These are phyloP conservation scores for Netelia inedita DNA, from an alignment of 2,888 invertebrate genomes.

Conservation along the genomic window DNA sequence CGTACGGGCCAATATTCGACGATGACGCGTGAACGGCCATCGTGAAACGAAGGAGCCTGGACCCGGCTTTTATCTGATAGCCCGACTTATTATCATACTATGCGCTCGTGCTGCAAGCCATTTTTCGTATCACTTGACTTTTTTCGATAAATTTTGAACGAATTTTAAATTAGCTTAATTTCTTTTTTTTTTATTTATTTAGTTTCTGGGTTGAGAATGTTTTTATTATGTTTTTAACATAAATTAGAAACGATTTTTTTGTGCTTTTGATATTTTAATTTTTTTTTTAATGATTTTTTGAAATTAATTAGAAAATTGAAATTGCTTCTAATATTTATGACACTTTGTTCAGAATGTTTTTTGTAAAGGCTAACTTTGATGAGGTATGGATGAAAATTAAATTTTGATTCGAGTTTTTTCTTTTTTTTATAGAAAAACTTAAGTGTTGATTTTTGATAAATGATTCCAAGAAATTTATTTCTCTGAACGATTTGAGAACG, in stretches of 20 bases:
- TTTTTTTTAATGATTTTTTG: too few species aligned
- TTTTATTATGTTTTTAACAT: too few species aligned
- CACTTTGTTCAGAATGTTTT: too few species aligned
- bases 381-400: too few species aligned
- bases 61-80: slow-evolving; percentile 31
- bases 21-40: slow-evolving; percentile 59
- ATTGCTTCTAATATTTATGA: too few species aligned
- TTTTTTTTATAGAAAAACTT: not conserved
- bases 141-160: not conserved
- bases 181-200: too few species aligned
- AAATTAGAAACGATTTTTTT: too few species aligned
- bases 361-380: too few species aligned
- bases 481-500: not conserved
- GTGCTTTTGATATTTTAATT: too few species aligned
- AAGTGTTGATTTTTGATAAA: not conserved
- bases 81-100: slow-evolving; percentile 19
- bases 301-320: too few species aligned
- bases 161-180: not conserved
- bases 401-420: too few species aligned
- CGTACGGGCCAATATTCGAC: slow-evolving; percentile 55
- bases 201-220: too few species aligned
- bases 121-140: not conserved
- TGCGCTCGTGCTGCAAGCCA: not conserved
- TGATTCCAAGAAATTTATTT: not conserved
- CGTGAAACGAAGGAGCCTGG: slow-evolving; percentile 9